Percentiles rank a stretch among this genome's conserved stretches.
Evolutionary conservation across 2,888 invertebrate species (phyloP).

Genomic region (Crossocerus cetratus): DNA sequence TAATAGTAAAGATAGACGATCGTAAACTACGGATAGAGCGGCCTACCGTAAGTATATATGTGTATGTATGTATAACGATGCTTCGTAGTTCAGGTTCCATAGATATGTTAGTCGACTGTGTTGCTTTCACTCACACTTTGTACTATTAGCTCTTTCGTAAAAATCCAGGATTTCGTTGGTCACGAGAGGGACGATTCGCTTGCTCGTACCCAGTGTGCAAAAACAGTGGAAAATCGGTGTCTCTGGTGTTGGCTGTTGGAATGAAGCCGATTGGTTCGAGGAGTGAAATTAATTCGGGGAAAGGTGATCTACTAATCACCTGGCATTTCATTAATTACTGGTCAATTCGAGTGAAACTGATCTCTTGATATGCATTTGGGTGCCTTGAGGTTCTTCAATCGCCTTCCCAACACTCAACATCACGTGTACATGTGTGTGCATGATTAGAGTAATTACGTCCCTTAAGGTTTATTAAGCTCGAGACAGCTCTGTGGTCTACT

Average conservation of each 20-base stretch:
- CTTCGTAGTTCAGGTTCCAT: background rate
- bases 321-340: no score
- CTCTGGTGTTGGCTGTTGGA: background rate
- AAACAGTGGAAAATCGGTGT: no score
- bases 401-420: no score
- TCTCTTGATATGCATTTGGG: no score
- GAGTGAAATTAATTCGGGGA: no score
- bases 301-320: no score
- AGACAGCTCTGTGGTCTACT: slow-evolving; percentile 4
- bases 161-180: slow-evolving; percentile 19
- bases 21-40: no score
- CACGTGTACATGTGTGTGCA: no score
- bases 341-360: no score
- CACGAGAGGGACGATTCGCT: slow-evolving; percentile 28
- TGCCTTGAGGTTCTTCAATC: no score
- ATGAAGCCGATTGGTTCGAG: background rate
- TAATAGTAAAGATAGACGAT: no score
- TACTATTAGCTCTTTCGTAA: slow-evolving; percentile 31
- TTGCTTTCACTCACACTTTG: slow-evolving; percentile 14
- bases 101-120: slow-evolving; percentile 10
- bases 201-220: background rate
- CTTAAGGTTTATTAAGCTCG: slow-evolving; percentile 33
- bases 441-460: slow-evolving; percentile 19
- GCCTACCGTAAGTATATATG: background rate
- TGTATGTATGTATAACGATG: background rate